Evolutionary conservation across 2,888 invertebrate genomes (phyloP).

Genomic region (Malthinus seriepunctatus): DNA sequence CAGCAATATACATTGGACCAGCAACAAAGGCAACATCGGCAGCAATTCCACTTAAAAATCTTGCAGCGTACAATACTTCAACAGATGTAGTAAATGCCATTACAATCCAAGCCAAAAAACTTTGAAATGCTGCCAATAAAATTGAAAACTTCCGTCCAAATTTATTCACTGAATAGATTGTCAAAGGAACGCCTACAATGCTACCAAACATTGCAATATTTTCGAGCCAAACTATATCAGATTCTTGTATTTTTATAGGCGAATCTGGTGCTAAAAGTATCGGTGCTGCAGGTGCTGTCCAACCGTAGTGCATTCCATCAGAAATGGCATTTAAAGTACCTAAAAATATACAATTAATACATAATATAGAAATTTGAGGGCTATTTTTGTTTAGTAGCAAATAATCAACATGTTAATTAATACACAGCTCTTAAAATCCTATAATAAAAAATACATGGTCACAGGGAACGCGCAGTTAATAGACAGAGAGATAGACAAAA

Average conservation of each 20-base stretch:
- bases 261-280: conserved; percentile 40
- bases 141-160: conserved; percentile 65
- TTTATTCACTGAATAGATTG: conserved; percentile 36
- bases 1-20: conserved; percentile 62
- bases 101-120: conserved; percentile 66
- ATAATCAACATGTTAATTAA: too few relatives aligned
- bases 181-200: conserved; percentile 42
- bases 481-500: too few relatives aligned
- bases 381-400: too few relatives aligned
- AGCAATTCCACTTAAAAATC: conserved; percentile 64
- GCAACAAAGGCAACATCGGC: conserved; percentile 50
- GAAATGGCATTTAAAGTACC: conserved; percentile 49
- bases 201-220: conserved; percentile 23
- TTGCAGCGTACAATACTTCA: conserved; percentile 58
- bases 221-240: conserved; percentile 40
- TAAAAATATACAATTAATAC: conserved; percentile 37
- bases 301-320: conserved; percentile 52
- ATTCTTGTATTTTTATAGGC: conserved; percentile 40
- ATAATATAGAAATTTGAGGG: too few relatives aligned
- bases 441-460: too few relatives aligned
- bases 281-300: conserved; percentile 49
- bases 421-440: too few relatives aligned
- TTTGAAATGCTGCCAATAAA: conserved; percentile 63
- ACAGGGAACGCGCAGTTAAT: too few relatives aligned
- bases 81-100: conserved; percentile 63